These are phyloP conservation scores for Lepidothrix coronata DNA, from an alignment of 2,113 vertebrate genomes.

Conservation along the genomic window DNA sequence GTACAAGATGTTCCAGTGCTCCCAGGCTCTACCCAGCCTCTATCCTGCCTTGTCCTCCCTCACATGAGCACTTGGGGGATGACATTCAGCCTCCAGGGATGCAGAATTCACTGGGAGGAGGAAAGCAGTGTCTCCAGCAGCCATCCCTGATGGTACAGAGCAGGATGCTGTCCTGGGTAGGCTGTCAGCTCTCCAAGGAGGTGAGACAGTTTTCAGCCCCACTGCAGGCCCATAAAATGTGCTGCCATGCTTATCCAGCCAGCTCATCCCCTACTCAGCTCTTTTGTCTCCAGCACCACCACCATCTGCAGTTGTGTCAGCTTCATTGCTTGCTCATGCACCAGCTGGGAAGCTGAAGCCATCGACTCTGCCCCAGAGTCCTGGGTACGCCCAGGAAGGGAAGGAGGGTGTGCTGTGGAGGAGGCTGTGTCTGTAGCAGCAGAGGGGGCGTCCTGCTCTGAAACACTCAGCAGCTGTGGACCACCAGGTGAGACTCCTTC, in stretches of 20 bases:
- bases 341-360: neutral
- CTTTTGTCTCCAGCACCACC: neutral
- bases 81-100: neutral
- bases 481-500: neutral
- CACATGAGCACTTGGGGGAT: neutral
- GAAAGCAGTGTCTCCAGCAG: neutral
- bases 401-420: neutral
- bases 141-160: neutral
- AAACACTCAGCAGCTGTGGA: neutral
- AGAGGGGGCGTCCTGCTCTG: rapidly evolving
- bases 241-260: neutral
- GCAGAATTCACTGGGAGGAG: neutral
- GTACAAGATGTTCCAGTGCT: conserved; percentile 40
- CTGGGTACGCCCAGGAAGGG: rapidly evolving
- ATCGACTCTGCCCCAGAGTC: neutral
- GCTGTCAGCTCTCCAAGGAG: neutral
- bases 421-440: neutral
- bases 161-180: neutral
- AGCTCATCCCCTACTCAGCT: neutral
- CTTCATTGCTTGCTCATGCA: neutral
- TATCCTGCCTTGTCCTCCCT: neutral
- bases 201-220: neutral
- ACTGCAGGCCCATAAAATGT: neutral
- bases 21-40: conserved; percentile 9
- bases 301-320: neutral